Evolutionary conservation across 2,888 invertebrate species (phyloP).

Genomic region (Acrobasis repandana): DNA sequence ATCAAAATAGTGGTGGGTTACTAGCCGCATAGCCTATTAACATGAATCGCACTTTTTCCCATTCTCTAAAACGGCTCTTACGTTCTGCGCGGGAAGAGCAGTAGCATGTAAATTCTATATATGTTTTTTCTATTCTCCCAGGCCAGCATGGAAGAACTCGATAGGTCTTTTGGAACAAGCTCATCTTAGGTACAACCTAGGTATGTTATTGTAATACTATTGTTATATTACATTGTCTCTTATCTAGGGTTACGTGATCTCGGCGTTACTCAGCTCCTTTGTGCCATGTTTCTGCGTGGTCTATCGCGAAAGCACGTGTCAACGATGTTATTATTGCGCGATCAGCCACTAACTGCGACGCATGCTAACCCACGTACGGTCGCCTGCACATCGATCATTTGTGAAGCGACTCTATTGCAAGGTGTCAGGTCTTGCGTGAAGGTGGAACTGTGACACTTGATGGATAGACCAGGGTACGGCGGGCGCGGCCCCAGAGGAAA

Average conservation of each 20-base stretch:
- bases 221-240: conserved; percentile 1
- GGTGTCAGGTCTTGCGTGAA: neutral
- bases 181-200: neutral
- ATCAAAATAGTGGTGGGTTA: no score
- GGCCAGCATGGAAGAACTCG: no score
- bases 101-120: no score
- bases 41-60: no score
- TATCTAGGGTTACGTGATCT: conserved; percentile 9
- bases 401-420: neutral
- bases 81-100: no score
- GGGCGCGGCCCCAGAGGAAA: conserved; percentile 23
- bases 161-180: no score
- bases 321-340: neutral
- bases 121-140: no score
- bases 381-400: neutral
- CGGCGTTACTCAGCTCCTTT: conserved; percentile 11
- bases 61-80: no score
- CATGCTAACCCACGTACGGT: neutral
- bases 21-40: no score
- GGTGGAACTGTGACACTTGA: neutral
- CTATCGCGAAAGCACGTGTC: conserved; percentile 6
- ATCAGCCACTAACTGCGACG: neutral
- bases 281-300: neutral
- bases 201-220: neutral
- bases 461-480: neutral